Base-by-base conservation (phyloP, 2,113 vertebrate species). In the Paraplagusia blochii region DNA sequence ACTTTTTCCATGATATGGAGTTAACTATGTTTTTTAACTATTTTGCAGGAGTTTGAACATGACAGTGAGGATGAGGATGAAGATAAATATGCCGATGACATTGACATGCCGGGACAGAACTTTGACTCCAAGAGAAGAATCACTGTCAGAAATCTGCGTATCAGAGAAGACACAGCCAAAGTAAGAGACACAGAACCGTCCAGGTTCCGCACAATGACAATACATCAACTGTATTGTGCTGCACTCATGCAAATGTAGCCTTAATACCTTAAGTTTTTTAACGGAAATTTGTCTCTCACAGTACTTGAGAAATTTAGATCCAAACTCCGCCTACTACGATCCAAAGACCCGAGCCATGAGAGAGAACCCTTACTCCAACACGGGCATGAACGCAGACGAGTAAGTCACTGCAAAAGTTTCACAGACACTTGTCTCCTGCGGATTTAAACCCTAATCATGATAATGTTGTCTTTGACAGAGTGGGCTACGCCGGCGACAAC, bases 21-120 rank as follows among this genome's bases (percentile, higher is more conserved):
- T 44, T 13, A 1, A 53, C 14, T 6, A 15, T 0, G 6, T 5
- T 63, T 33, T 11, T 40, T 18, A 17, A 45, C 45, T 7, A 84
- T 4, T 43, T 59, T 72, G n/a, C 74, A 98, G 95, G 95, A 98
- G 77, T 85, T 93, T 63, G 96, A 99, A 75, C 94, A 93, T 56
- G 93, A 97, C 83, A 98, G 97, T 49, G 97, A 98, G 69, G 97
- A 95, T 63, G 96, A 98, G 47, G 97, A 99, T 86, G 97, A 98
- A 85, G 97, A 99, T 72, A 99, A 99, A 80, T 99, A 99, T 0
- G 95, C 96, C 16, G 97, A 99, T 85, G 97, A 99, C 65, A 94
- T 99, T 13, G 97, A 99, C 74, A 99, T 99, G 97, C 97, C 97
- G 0, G 97, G 96, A 47, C 96, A 98, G 87, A 99, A 99, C 89